Percentiles rank a stretch among this genome's conserved stretches.
Conservation (phyloP, 1,140 invertebrate species). For the Diachasma alloeum region DNA sequence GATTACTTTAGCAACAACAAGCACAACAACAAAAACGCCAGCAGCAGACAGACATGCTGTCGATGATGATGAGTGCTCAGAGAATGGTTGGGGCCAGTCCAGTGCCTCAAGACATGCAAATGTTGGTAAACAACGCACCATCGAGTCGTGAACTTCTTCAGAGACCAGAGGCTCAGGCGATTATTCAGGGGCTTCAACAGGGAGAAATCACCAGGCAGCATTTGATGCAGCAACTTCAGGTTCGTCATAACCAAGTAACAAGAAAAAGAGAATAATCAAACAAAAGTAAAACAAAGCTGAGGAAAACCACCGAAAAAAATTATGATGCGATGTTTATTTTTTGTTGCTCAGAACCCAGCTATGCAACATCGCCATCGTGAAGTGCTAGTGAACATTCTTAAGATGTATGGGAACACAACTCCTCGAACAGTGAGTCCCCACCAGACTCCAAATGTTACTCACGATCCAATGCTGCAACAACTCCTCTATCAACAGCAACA, state of each 20-base stretch:
- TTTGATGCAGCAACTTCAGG: constrained; percentile 76
- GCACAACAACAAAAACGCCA: constrained; percentile 55
- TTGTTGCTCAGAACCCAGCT: constrained; percentile 68
- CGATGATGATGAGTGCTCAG: constrained; percentile 59
- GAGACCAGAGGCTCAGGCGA: constrained; percentile 77
- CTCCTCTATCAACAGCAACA: constrained; percentile 55
- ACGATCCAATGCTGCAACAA: constrained; percentile 61
- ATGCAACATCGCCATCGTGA: constrained; percentile 77
- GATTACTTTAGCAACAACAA: constrained; percentile 41
- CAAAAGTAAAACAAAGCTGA: no score
- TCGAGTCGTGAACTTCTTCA: constrained; percentile 71
- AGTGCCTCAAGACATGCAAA: constrained; percentile 67
- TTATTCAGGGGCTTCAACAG: constrained; percentile 76
- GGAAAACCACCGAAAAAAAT: not conserved
- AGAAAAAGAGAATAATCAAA: no score
- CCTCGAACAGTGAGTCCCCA: constrained; percentile 67
- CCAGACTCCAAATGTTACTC: constrained; percentile 46
- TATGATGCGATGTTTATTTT: not conserved
- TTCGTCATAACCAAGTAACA: constrained; percentile 31
- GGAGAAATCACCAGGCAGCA: constrained; percentile 79
- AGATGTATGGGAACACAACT: constrained; percentile 64
- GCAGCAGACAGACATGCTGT: constrained; percentile 62
- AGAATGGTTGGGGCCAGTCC: constrained; percentile 61
- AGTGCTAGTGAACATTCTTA: constrained; percentile 74
- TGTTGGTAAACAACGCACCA: constrained; percentile 65